A percentile compares a stretch with the other conserved stretches of the same genome.
Conservation (phyloP, 2,113 vertebrate species). For the Hystrix cristata region DNA sequence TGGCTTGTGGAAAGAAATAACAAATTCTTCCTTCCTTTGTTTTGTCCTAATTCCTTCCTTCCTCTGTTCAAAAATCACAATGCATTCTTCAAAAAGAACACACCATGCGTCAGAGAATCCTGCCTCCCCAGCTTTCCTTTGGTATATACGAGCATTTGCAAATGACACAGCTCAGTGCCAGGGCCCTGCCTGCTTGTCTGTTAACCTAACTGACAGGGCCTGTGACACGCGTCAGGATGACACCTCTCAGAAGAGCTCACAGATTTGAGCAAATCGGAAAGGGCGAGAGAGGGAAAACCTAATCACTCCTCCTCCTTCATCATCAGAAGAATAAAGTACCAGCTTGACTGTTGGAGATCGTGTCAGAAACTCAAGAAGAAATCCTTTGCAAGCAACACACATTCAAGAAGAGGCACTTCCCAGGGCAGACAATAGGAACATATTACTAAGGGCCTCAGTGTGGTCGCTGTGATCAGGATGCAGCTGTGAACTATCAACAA, state of each 20-base stretch:
- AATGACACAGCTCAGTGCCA: constrained; percentile 56
- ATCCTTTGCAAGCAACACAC: constrained; percentile 19
- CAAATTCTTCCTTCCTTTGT: constrained; percentile 85
- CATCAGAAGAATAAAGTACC: neutral
- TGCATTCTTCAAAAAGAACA: constrained; percentile 82
- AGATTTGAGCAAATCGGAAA: constrained; percentile 59
- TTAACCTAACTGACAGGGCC: constrained; percentile 58
- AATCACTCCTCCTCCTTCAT: constrained; percentile 7
- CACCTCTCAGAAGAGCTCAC: constrained; percentile 54
- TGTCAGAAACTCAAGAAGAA: constrained; percentile 49
- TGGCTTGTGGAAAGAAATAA: constrained; percentile 72
- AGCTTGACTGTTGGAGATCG: neutral
- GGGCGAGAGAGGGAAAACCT: neutral
- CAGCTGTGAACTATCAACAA: constrained; percentile 62
- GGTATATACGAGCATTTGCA: neutral
- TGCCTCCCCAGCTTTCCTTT: constrained; percentile 69
- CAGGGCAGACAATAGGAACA: neutral
- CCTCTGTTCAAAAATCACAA: constrained; percentile 86
- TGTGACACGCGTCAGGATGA: neutral
- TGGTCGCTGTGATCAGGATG: constrained; percentile 3
- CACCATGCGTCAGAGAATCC: constrained; percentile 68
- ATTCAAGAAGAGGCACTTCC: neutral
- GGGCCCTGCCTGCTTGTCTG: constrained; percentile 43
- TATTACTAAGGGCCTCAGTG: neutral
- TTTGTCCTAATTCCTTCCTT: constrained; percentile 88